These are phyloP conservation scores for Pristiophorus japonicus DNA, from an alignment of 2,113 vertebrate species.

Conservation along the genomic window DNA sequence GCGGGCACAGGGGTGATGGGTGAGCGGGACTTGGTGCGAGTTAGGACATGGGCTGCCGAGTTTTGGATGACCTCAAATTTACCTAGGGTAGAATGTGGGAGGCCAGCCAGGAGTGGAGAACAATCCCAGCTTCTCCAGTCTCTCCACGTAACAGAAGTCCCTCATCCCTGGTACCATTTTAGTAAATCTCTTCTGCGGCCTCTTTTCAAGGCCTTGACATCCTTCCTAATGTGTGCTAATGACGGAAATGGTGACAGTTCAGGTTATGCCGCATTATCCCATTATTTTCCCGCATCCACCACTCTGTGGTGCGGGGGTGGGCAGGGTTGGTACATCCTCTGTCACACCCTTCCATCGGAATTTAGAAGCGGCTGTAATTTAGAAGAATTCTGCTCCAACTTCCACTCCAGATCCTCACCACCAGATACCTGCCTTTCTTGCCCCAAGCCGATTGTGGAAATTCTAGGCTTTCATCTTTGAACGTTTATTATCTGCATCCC, in stretches of 20 bases:
- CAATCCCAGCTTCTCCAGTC: neutral
- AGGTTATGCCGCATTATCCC: too few species aligned
- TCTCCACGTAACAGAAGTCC: neutral
- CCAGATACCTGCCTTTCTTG: neutral
- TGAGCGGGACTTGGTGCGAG: too few species aligned
- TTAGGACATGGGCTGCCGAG: too few species aligned
- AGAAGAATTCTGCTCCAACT: neutral
- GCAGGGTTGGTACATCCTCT: neutral
- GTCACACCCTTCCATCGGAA: neutral
- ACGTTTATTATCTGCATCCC: neutral
- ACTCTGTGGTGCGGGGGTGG: neutral
- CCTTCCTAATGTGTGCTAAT: neutral
- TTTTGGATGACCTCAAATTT: too few species aligned
- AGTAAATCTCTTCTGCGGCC: too few species aligned
- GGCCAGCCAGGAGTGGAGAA: too few species aligned
- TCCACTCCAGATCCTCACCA: too few species aligned
- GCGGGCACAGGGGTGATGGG: too few species aligned
- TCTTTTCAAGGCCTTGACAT: neutral
- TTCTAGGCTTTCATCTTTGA: neutral
- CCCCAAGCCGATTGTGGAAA: neutral
- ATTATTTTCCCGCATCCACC: neutral
- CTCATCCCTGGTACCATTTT: neutral
- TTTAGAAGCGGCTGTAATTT: neutral
- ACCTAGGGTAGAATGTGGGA: too few species aligned
- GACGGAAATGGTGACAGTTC: neutral